Evolutionary conservation across 2,888 invertebrate species (phyloP), one percentile per base, ranked within the genome.

Genomic region (Thera obeliscata): DNA sequence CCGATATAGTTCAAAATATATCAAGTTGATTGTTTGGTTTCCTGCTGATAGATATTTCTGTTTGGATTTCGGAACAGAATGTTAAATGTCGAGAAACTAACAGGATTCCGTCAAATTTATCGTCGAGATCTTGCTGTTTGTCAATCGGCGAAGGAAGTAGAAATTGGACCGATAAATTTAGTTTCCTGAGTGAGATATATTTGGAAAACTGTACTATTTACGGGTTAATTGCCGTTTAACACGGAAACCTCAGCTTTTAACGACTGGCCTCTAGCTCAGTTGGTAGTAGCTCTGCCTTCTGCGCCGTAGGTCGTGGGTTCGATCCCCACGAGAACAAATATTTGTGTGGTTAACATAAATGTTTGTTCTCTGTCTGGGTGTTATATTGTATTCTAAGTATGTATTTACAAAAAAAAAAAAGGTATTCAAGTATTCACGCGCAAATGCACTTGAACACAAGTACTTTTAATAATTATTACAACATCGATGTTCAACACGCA

Each of bases 1-100:
- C 9, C 43, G 2, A 43, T 43, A 43, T 9, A 9, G 33, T 22
- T n/a, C 87, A 82, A 87, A 90, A 89, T 88, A 89, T 86, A 87
- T 86, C 81, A 80, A 86, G 83, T 86, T 79, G 78, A 86, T 87
- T 88, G 89, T 87, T 89, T 87, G 82, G 84, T 79, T 82, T 82
- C 80, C 81, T 84, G 87, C 80, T 87, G 91, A 91, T 82, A 77
- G 88, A 87, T 84, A 82, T 85, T 73, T 50, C 76, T 74, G 77
- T 77, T 68, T 50, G 69, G 70, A 73, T 74, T 64, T 72, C 65
- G 64, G 63, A 72, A 72, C 74, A 70, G 70, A 70, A 72, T 73
- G 68, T 73, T 70, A 64, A 68, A 74, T 74, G 74, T 75, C 72
- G 71, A 71, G 75, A 68, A 68, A 62, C 66, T 74, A 77, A 76